Base-by-base conservation (phyloP, 2,888 invertebrate species). In the Perdita meconis region DNA sequence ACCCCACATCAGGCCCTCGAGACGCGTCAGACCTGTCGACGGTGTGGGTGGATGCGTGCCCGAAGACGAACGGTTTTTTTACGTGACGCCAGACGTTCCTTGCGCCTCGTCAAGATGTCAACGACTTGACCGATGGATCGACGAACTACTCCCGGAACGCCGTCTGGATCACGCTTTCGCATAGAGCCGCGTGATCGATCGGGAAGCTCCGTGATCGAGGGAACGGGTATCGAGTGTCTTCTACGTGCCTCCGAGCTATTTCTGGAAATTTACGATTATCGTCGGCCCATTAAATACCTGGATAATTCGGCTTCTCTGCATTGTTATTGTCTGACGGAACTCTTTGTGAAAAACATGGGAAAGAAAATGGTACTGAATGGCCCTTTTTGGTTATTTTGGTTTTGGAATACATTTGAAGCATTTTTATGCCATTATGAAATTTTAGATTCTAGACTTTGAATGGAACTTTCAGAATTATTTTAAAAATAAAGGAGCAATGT, bases 171-270 rank as follows among this genome's bases (percentile, higher is more conserved):
- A 87, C 85, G 87, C 77, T 61, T 74, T 56, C 56, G 56, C 69
- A 50, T 67, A 38, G 64, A 53, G 4, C 16, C 40, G 6, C 24
- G 75, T 91, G 91, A 91, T 91, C 89, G 91, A 91, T 91, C 87
- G 90, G 82, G 81, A 89, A 87, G 82, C 79, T 88, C 78, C 91
- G 91, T 91, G 91, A 90, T 86, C 78, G 63, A 60, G 47, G 13
- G 13, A 68, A 64, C 16, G 26, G 63, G 42, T 53, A 40, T 65
- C 26, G 24, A 65, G 78, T 73, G 51, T 63, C 81, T 34, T 22
- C 57, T 78, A 72, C 78, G 78, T 78, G 78, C 40, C 36, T 26
- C 13, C 22, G 12, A 36, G 1, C 36, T 24, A 55, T 68, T 78
- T 51, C 8, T 2, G 13, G 42, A 69, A 69, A 77, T 69, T 76